Evolutionary conservation across 2,888 invertebrate genomes (phyloP).

Genomic region (Lamproptera curius): DNA sequence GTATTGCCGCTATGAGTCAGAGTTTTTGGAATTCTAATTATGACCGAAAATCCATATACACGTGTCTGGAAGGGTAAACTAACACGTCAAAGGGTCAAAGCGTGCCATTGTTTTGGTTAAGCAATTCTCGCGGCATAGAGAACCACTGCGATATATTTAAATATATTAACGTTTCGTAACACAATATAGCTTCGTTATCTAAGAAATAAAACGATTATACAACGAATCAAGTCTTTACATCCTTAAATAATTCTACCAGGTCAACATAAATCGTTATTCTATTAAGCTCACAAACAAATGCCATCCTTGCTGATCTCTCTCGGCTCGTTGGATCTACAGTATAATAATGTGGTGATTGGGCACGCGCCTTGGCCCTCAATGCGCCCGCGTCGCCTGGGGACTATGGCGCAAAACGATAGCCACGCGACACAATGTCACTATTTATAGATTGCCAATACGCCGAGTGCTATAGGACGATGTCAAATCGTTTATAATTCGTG

Average conservation of each 20-base stretch:
- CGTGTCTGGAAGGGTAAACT: too few relatives aligned
- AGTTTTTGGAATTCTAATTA: conserved; percentile 59
- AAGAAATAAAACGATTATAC: not conserved
- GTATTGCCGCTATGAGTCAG: conserved; percentile 54
- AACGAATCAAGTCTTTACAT: not conserved
- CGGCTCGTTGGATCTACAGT: conserved; percentile 1
- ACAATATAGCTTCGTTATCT: not conserved
- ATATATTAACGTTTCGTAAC: not conserved
- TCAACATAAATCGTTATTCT: not conserved
- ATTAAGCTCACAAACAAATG: not conserved
- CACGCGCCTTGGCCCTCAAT: conserved; percentile 60
- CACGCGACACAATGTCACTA: conserved; percentile 53
- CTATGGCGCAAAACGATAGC: conserved; percentile 38
- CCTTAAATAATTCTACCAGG: not conserved
- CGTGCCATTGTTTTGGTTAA: not conserved
- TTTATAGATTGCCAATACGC: conserved; percentile 41
- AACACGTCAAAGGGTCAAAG: not conserved
- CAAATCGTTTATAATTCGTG: conserved; percentile 18
- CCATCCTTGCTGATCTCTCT: not conserved
- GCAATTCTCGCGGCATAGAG: too few relatives aligned
- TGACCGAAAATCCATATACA: conserved; percentile 2
- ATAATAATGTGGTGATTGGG: conserved; percentile 39
- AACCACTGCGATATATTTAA: not conserved
- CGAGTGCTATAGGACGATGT: conserved; percentile 15
- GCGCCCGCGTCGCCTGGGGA: conserved; percentile 49